These are phyloP conservation scores for Gymnocheta viridis DNA, from an alignment of 2,888 invertebrate genomes.

Conservation along the genomic window DNA sequence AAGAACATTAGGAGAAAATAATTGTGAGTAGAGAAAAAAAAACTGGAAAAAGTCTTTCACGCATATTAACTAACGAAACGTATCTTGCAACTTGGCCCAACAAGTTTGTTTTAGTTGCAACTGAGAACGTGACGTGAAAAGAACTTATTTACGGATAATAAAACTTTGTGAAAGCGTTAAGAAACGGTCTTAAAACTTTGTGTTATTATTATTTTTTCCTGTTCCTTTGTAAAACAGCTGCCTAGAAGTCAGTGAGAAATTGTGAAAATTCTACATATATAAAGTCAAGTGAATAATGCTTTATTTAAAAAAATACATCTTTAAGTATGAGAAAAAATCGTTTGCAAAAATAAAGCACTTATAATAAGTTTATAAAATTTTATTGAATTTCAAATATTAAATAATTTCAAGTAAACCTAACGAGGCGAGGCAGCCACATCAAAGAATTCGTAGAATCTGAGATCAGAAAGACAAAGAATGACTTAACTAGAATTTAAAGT, in stretches of 20 bases:
- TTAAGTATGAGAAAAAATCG: not conserved
- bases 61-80: constrained; percentile 54
- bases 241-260: not conserved
- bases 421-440: not conserved
- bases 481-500: constrained; percentile 27
- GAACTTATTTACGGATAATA: constrained; percentile 61
- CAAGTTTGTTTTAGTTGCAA: constrained; percentile 66
- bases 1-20: constrained; percentile 49
- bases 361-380: not conserved
- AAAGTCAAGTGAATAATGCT: not conserved
- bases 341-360: not conserved
- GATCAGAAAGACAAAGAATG: constrained; percentile 27
- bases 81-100: constrained; percentile 61
- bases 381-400: not conserved
- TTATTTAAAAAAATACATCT: not conserved
- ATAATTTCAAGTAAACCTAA: not conserved
- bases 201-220: not conserved
- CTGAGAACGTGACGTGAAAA: constrained; percentile 64
- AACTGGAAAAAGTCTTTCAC: constrained; percentile 60
- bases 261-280: not conserved
- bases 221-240: not conserved
- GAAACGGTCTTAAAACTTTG: not conserved
- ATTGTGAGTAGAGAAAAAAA: not conserved
- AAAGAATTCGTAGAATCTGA: constrained; percentile 6
- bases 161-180: constrained; percentile 29